Evolutionary conservation across 2,113 vertebrate genomes (phyloP).

Genomic region (Tor tambroides): DNA sequence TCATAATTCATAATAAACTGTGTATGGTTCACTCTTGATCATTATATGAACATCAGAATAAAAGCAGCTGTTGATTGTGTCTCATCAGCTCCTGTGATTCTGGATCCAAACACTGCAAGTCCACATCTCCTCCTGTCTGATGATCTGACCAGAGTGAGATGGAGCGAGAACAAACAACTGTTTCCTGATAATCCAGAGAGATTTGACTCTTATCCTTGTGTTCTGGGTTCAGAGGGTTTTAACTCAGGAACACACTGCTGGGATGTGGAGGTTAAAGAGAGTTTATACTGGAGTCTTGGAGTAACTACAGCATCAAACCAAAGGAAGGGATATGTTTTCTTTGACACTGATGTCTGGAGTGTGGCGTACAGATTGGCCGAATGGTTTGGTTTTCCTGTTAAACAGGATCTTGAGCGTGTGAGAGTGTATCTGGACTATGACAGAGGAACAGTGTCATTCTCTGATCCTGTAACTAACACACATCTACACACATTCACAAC

Average conservation of each 20-base stretch:
- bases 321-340: neutral
- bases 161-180: neutral
- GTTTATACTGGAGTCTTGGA: neutral
- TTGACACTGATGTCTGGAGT: neutral
- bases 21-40: too few species aligned
- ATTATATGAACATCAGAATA: too few species aligned
- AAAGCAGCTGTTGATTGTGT: too few species aligned
- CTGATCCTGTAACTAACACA: neutral
- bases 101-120: neutral
- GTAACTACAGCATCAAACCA: neutral
- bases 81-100: neutral
- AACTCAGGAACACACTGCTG: neutral
- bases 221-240: neutral
- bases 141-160: neutral
- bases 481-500: neutral
- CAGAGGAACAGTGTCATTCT: neutral
- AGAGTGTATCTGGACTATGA: neutral
- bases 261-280: neutral
- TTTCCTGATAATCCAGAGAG: neutral
- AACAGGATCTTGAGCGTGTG: neutral
- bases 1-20: too few species aligned
- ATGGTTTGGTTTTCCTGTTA: neutral
- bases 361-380: accelerated
- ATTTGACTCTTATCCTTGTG: accelerated
- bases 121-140: neutral